Evolutionary conservation across 2,113 vertebrate species (phyloP).

Genomic region (Myrmophylax atrothorax): DNA sequence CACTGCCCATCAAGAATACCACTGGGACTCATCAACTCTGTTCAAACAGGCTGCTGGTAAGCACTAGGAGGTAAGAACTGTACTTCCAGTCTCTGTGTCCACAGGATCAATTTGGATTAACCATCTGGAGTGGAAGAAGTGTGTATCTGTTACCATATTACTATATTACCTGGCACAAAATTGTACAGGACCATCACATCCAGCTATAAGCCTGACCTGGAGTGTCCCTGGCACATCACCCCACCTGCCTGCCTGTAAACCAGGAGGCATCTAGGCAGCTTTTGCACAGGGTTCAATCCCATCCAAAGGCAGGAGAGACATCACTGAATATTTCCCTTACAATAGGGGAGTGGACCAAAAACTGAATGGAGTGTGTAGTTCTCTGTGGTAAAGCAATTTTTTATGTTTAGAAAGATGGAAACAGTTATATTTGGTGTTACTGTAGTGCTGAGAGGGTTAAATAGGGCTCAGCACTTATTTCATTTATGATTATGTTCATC

Average conservation of each 20-base stretch:
- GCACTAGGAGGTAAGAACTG: background rate
- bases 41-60: constrained; percentile 7
- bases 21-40: background rate
- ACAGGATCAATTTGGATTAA: background rate
- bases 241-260: background rate
- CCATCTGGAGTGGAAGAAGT: background rate
- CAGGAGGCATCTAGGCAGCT: background rate
- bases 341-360: background rate
- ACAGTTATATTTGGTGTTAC: background rate
- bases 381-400: background rate
- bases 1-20: background rate
- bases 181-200: background rate
- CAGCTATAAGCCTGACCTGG: background rate
- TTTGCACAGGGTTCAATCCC: background rate
- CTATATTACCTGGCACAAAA: background rate
- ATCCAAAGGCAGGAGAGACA: background rate
- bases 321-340: background rate
- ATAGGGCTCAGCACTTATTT: background rate
- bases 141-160: rapidly evolving
- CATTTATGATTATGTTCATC: background rate
- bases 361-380: background rate
- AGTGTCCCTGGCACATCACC: background rate
- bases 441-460: constrained; percentile 11
- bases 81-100: background rate
- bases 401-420: background rate